These are phyloP conservation scores for Hippopotamyrus pictus DNA, from an alignment of 2,797 vertebrate species.

Conservation along the genomic window DNA sequence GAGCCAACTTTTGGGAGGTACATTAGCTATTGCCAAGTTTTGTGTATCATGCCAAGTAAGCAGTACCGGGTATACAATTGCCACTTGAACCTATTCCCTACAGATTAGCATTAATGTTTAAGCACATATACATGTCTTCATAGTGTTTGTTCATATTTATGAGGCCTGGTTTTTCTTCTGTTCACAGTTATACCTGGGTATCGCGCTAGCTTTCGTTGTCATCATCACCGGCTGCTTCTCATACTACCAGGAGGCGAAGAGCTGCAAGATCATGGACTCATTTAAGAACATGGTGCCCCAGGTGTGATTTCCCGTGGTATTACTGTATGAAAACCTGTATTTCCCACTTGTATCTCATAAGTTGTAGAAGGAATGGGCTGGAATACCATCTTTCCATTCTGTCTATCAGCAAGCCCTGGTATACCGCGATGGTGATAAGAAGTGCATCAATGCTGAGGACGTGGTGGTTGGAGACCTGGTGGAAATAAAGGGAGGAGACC, in stretches of 20 bases:
- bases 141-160: not conserved
- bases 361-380: not conserved
- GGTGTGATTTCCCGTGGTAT: constrained; percentile 43
- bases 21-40: not conserved
- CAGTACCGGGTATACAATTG: not conserved
- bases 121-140: not conserved
- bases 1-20: not conserved
- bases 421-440: constrained; percentile 72
- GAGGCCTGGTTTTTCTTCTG: not conserved
- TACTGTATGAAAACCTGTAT: not conserved
- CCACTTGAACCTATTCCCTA: not conserved
- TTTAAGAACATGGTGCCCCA: constrained; percentile 83
- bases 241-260: constrained; percentile 83
- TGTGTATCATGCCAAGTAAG: not conserved
- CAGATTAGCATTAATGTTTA: not conserved
- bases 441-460: constrained; percentile 71
- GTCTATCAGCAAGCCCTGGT: constrained; percentile 72
- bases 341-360: not conserved
- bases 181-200: constrained; percentile 68
- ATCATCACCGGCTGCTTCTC: constrained; percentile 83
- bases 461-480: constrained; percentile 75
- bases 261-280: constrained; percentile 83
- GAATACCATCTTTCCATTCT: not conserved
- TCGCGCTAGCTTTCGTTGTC: constrained; percentile 75
- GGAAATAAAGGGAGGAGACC: constrained; percentile 77